These are phyloP conservation scores for Siphonodentalium dalli DNA, from an alignment of 2,888 invertebrate genomes.

Conservation along the genomic window DNA sequence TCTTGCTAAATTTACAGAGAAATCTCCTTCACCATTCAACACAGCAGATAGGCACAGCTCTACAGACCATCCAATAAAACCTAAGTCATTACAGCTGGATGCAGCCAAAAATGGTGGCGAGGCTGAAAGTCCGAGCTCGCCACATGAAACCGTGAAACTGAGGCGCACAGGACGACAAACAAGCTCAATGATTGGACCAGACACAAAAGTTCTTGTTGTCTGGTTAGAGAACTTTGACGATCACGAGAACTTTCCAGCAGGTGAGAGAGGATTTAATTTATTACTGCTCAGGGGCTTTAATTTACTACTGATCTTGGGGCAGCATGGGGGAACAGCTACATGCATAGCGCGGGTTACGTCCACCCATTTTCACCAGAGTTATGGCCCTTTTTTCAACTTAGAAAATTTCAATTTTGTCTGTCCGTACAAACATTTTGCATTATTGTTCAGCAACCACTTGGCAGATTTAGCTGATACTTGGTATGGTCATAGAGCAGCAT, in stretches of 20 bases:
- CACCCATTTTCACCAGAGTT: no score
- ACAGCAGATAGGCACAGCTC: slow-evolving; percentile 24
- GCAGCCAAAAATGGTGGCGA: slow-evolving; percentile 31
- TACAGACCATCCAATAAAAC: slow-evolving; percentile 38
- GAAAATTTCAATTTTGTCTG: no score
- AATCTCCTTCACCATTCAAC: slow-evolving; percentile 31
- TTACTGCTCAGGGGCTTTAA: no score
- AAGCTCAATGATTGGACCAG: slow-evolving; percentile 49
- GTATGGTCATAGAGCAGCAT: no score
- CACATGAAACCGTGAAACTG: slow-evolving; percentile 38
- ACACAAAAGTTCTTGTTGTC: slow-evolving; percentile 74
- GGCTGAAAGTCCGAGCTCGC: slow-evolving; percentile 45
- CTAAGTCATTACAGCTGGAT: slow-evolving; percentile 55
- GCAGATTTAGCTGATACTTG: no score
- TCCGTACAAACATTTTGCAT: no score
- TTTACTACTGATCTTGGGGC: no score
- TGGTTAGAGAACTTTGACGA: slow-evolving; percentile 98
- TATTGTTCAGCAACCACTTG: no score
- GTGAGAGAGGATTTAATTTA: slow-evolving; percentile 69
- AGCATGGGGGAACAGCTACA: no score
- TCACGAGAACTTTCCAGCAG: slow-evolving; percentile 84
- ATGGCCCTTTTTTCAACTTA: no score
- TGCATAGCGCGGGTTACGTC: no score
- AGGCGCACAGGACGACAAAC: slow-evolving; percentile 44
- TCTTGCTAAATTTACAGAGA: slow-evolving; percentile 35